A percentile compares a stretch with the other conserved stretches of the same genome.
These are phyloP conservation scores for Chaetops frenatus DNA, from an alignment of 2,113 vertebrate species.

Conservation along the genomic window DNA sequence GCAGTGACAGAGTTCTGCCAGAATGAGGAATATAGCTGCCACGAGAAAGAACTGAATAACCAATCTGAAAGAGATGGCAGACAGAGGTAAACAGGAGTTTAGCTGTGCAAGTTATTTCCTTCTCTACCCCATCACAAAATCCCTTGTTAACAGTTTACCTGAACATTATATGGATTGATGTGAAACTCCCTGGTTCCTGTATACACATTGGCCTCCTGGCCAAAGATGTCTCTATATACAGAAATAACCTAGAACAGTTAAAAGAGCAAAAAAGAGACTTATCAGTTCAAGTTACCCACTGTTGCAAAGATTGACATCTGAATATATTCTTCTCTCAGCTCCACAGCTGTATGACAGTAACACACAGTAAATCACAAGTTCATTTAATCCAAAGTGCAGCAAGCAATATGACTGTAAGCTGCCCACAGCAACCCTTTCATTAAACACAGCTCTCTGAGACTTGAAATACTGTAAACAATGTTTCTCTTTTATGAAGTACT, in stretches of 20 bases:
- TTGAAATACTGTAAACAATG: background rate
- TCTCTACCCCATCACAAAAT: background rate
- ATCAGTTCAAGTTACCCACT: background rate
- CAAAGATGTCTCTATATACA: slow-evolving; percentile 85
- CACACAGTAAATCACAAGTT: background rate
- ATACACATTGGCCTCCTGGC: slow-evolving; percentile 77
- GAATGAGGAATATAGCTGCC: slow-evolving; percentile 71
- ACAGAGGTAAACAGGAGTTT: background rate
- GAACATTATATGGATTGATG: slow-evolving; percentile 87
- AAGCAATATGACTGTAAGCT: background rate
- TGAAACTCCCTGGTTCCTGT: slow-evolving; percentile 84
- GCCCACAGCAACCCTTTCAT: background rate
- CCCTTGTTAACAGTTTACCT: slow-evolving; percentile 72
- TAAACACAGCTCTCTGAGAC: background rate
- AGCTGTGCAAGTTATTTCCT: background rate
- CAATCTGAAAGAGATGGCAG: slow-evolving; percentile 72
- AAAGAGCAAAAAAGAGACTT: background rate
- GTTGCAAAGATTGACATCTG: background rate
- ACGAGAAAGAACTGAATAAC: slow-evolving; percentile 89
- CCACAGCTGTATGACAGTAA: background rate
- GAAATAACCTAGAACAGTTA: slow-evolving; percentile 76
- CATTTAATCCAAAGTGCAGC: background rate
- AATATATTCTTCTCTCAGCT: background rate
- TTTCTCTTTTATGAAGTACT: background rate
- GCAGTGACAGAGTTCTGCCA: slow-evolving; percentile 80